A percentile compares a stretch with the other conserved stretches of the same genome.
Evolutionary conservation across 2,888 invertebrate genomes (phyloP).

Genomic region (Rhabditoides inermis): DNA sequence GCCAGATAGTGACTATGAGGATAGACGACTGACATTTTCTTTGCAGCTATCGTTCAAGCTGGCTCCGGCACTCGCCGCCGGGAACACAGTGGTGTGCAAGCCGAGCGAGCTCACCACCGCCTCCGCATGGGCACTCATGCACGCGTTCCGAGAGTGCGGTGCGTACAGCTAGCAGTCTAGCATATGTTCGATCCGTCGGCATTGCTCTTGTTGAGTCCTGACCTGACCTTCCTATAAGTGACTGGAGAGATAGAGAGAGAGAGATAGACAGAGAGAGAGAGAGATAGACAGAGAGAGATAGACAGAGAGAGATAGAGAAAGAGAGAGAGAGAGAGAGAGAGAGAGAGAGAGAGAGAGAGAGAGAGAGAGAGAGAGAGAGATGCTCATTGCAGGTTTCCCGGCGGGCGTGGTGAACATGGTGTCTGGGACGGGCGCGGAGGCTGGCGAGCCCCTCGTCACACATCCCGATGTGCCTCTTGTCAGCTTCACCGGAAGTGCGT

Average conservation of each 20-base stretch:
- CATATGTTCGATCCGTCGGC: too few species aligned
- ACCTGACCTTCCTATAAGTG: too few species aligned
- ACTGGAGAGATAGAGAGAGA: too few species aligned
- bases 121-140: constrained; percentile 58
- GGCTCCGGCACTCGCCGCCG: constrained; percentile 57
- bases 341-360: too few species aligned
- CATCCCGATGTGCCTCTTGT: constrained; percentile 58
- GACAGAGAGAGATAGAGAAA: too few species aligned
- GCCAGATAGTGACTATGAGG: too few species aligned
- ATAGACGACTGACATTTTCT: too few species aligned
- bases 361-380: too few species aligned
- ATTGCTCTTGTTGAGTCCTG: neutral
- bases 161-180: too few species aligned
- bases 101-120: constrained; percentile 61
- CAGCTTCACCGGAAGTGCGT: constrained; percentile 58
- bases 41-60: constrained; percentile 58
- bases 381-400: constrained; percentile 56
- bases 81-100: constrained; percentile 59
- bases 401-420: constrained; percentile 59
- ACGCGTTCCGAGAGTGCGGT: constrained; percentile 57
- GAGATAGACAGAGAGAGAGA: too few species aligned
- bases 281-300: too few species aligned
- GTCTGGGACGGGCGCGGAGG: constrained; percentile 57
- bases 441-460: constrained; percentile 56
- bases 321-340: too few species aligned